phyloP scores from a whole-genome alignment of 1,140 invertebrate species.

The Euschistus heros region DNA sequence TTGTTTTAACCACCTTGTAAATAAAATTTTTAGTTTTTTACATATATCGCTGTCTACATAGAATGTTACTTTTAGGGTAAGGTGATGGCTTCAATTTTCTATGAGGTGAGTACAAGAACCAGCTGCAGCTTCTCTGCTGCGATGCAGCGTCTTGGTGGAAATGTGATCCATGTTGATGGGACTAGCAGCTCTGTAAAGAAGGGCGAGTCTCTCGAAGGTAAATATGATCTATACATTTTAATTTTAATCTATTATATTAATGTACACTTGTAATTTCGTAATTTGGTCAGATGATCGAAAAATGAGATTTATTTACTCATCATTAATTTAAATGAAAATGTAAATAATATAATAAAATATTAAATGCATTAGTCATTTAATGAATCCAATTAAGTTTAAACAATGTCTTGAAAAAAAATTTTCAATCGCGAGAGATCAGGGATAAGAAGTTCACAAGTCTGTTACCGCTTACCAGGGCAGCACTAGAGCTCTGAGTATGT shows the following conservation, averaged over 20 bases:
- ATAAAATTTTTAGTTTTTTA: slow-evolving; percentile 18
- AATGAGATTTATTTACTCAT: no score
- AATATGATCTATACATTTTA: neutral
- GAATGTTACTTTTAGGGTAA: slow-evolving; percentile 53
- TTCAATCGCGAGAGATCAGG: no score
- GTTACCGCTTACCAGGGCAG: no score
- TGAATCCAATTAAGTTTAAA: no score
- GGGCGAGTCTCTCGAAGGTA: slow-evolving; percentile 86
- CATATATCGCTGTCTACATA: neutral
- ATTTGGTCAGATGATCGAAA: slow-evolving; percentile 8
- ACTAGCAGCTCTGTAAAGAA: slow-evolving; percentile 88
- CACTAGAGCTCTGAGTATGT: no score
- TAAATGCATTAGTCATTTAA: neutral
- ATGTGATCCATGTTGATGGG: slow-evolving; percentile 80
- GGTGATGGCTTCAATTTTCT: slow-evolving; percentile 92
- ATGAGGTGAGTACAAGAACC: slow-evolving; percentile 93
- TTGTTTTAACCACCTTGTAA: no score
- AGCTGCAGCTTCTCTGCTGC: slow-evolving; percentile 91
- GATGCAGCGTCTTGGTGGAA: slow-evolving; percentile 89
- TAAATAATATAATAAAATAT: slow-evolving; percentile 4
- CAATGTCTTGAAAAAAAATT: no score
- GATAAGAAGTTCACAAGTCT: no score
- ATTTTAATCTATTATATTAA: slow-evolving; percentile 2
- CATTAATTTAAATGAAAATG: no score
- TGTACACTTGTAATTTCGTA: neutral